These are phyloP conservation scores for Aurelia sp. DNA, from an alignment of 30 jellyfish, hydroid and myxozoan species.

Conservation along the genomic window DNA sequence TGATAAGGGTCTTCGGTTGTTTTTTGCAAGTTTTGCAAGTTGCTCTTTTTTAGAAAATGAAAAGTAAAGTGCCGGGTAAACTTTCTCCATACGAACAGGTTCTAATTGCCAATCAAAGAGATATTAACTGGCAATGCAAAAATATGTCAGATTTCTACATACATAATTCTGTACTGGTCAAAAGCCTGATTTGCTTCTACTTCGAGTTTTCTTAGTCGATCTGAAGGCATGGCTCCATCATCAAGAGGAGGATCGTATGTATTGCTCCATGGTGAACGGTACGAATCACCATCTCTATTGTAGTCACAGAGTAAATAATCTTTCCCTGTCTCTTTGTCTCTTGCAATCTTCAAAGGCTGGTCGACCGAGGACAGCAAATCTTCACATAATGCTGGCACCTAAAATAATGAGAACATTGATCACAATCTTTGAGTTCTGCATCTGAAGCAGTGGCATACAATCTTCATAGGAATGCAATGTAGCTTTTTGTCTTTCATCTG, in stretches of 20 bases:
- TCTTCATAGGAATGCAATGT: too few species aligned
- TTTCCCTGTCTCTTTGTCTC: conserved; percentile 95
- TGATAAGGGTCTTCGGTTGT: too few species aligned
- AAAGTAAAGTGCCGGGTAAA: too few species aligned
- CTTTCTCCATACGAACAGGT: too few species aligned
- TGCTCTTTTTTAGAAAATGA: too few species aligned
- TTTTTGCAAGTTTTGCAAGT: too few species aligned
- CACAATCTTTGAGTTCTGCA: neutral
- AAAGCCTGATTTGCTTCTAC: conserved; percentile 97
- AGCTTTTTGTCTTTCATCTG: too few species aligned
- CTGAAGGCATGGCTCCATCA: conserved; percentile 99
- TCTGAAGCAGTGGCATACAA: too few species aligned
- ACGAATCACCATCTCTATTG: conserved; percentile 99
- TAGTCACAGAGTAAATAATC: conserved; percentile 98
- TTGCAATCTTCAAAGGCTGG: conserved; percentile 98
- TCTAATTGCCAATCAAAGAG: too few species aligned
- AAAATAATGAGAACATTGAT: neutral
- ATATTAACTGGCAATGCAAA: too few species aligned
- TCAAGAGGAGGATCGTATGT: conserved; percentile 97
- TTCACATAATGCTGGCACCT: conserved; percentile 97
- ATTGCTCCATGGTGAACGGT: conserved; percentile 99
- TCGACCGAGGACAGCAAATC: conserved; percentile 96
- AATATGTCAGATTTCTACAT: neutral
- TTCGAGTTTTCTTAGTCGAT: conserved; percentile 91
- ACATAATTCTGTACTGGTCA: conserved; percentile 98